A percentile compares a stretch with the other conserved stretches of the same genome.
Evolutionary conservation across 2,888 invertebrate genomes (phyloP).

Genomic region (Ochlodes sylvanus): DNA sequence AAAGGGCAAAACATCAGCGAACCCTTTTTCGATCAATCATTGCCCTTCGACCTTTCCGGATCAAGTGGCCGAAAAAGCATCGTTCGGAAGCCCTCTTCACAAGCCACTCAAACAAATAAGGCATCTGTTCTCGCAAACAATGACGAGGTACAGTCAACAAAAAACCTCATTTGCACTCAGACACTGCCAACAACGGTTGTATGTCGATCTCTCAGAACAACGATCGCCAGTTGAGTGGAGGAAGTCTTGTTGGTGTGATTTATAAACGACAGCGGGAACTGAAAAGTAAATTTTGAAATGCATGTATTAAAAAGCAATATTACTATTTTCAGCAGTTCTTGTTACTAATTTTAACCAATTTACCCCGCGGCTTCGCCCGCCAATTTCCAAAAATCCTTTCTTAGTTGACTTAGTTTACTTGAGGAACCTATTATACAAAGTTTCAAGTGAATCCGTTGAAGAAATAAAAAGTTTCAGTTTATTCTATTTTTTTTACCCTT

Average conservation of each 20-base stretch:
- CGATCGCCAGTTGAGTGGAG: slow-evolving; percentile 60
- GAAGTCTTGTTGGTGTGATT: slow-evolving; percentile 44
- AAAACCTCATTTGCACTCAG: slow-evolving; percentile 77
- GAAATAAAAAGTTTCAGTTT: no score
- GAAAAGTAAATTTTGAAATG: background rate
- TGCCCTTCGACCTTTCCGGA: slow-evolving; percentile 33
- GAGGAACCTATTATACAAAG: no score
- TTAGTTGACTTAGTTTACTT: no score
- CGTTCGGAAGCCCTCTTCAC: slow-evolving; percentile 17
- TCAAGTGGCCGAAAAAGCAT: slow-evolving; percentile 36
- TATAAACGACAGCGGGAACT: slow-evolving; percentile 43
- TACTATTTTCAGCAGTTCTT: no score
- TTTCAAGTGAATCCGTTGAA: no score
- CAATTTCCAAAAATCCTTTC: no score
- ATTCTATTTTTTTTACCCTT: no score
- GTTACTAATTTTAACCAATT: no score
- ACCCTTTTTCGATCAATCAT: slow-evolving; percentile 38
- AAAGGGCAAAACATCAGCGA: slow-evolving; percentile 25
- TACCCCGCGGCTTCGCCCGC: no score
- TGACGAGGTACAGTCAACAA: slow-evolving; percentile 57
- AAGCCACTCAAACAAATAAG: slow-evolving; percentile 37
- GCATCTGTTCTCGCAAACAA: slow-evolving; percentile 41
- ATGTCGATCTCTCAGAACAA: slow-evolving; percentile 72
- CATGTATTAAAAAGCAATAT: no score
- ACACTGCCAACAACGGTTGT: slow-evolving; percentile 64